These are phyloP conservation scores for Actias luna DNA, from an alignment of 2,888 invertebrate genomes.

Conservation along the genomic window DNA sequence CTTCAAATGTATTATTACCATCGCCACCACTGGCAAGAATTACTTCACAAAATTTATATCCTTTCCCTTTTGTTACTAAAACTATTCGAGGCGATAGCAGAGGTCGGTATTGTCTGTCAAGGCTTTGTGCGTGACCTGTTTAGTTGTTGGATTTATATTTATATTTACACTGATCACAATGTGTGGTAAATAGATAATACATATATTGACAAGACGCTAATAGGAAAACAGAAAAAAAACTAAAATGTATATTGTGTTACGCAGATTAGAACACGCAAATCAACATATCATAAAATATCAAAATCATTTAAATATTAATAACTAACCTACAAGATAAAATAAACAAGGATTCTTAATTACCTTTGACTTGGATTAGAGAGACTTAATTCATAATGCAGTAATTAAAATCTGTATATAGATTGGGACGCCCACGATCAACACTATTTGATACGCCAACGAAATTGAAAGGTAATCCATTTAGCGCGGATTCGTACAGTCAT, in stretches of 20 bases:
- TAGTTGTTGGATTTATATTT: conserved; percentile 3
- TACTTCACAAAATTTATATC: conserved; percentile 51
- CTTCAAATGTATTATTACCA: conserved; percentile 58
- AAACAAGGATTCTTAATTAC: not conserved
- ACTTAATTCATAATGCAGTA: conserved; percentile 12
- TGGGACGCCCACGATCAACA: conserved; percentile 16
- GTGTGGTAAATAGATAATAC: not conserved
- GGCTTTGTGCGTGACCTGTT: conserved; percentile 3
- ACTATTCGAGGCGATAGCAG: conserved; percentile 24
- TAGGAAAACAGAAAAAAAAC: too few species aligned
- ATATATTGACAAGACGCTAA: not conserved
- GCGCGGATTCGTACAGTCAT: conserved; percentile 18
- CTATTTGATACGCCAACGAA: conserved; percentile 26
- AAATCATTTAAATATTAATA: not conserved
- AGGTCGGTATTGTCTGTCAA: conserved; percentile 11
- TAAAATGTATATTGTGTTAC: too few species aligned
- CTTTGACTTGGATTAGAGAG: not conserved
- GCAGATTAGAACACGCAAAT: too few species aligned
- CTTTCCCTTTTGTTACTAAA: conserved; percentile 38
- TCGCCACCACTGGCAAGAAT: conserved; percentile 53
- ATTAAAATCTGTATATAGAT: conserved; percentile 16
- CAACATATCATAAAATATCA: too few species aligned
- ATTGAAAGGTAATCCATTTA: conserved; percentile 32
- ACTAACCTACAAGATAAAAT: not conserved
- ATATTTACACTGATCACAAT: not conserved